A percentile compares a stretch with the other conserved stretches of the same genome.
phyloP scores from a whole-genome alignment of 2,797 vertebrate genomes.

The Balearica regulorum region DNA sequence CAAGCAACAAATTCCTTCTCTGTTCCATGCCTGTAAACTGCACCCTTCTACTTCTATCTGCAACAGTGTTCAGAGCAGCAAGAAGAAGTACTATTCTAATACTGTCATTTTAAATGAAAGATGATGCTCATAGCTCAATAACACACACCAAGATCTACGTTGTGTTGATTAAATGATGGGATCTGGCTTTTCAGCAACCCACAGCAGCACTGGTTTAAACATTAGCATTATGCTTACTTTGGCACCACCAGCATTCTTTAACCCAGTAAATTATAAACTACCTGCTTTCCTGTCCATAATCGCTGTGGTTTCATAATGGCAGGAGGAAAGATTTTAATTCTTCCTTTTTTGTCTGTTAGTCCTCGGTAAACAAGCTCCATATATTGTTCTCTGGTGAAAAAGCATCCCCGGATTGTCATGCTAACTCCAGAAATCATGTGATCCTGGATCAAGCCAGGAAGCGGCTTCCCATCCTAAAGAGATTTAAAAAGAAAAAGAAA shows the following conservation, averaged over 20 bases:
- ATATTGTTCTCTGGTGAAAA: conserved; percentile 90
- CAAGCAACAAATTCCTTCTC: not conserved
- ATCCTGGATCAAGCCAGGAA: conserved; percentile 96
- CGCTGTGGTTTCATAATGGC: conserved; percentile 84
- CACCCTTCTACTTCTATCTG: not conserved
- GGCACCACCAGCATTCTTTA: not conserved
- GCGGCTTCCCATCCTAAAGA: conserved; percentile 90
- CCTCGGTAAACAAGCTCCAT: conserved; percentile 92
- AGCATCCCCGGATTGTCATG: conserved; percentile 91
- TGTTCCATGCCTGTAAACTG: not conserved
- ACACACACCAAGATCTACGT: not conserved
- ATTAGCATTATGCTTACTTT: not conserved
- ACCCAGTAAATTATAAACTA: conserved; percentile 16
- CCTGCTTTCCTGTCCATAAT: conserved; percentile 97
- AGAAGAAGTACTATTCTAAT: not conserved
- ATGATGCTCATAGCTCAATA: not conserved
- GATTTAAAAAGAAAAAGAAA: not conserved
- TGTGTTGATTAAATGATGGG: not conserved
- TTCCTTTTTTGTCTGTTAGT: conserved; percentile 87
- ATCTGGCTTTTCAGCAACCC: not conserved
- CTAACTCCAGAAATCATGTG: conserved; percentile 95
- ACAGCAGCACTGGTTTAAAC: not conserved
- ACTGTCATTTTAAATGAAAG: not conserved
- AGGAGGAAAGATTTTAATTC: conserved; percentile 83
- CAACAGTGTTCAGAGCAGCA: not conserved